A percentile compares a stretch with the other conserved stretches of the same genome.
These are phyloP conservation scores for Equus quagga DNA, from an alignment of 2,113 vertebrate genomes.

Conservation along the genomic window DNA sequence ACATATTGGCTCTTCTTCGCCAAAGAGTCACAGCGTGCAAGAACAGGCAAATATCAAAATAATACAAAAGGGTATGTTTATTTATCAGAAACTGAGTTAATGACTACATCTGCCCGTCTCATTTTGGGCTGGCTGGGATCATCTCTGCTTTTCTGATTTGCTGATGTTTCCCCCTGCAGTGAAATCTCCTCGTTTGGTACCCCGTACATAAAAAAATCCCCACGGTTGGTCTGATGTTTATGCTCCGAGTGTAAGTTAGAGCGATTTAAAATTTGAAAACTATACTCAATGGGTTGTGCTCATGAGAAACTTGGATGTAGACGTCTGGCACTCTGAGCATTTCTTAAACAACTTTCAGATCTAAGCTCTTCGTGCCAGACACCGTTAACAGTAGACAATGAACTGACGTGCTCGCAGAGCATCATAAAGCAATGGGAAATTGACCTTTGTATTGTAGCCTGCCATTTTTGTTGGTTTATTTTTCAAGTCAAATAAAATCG, in stretches of 20 bases:
- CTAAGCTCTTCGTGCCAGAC: background rate
- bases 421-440: background rate
- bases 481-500: background rate
- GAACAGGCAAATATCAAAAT: slow-evolving; percentile 56
- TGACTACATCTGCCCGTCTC: slow-evolving; percentile 70
- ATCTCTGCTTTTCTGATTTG: slow-evolving; percentile 74
- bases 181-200: slow-evolving; percentile 66
- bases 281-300: background rate
- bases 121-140: slow-evolving; percentile 73
- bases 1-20: slow-evolving; percentile 67
- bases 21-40: slow-evolving; percentile 68
- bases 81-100: slow-evolving; percentile 71
- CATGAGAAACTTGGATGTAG: background rate
- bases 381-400: background rate
- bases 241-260: slow-evolving; percentile 48
- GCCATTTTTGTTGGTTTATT: background rate
- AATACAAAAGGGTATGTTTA: slow-evolving; percentile 69
- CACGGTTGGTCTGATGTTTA: slow-evolving; percentile 5
- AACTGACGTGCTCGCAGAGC: background rate
- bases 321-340: background rate
- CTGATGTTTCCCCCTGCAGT: slow-evolving; percentile 35
- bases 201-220: slow-evolving; percentile 61
- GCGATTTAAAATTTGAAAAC: slow-evolving; percentile 12
- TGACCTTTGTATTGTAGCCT: background rate
- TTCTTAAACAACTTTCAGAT: background rate